Conservation (phyloP, 2,113 vertebrate genomes). For the Callospermophilus lateralis region DNA sequence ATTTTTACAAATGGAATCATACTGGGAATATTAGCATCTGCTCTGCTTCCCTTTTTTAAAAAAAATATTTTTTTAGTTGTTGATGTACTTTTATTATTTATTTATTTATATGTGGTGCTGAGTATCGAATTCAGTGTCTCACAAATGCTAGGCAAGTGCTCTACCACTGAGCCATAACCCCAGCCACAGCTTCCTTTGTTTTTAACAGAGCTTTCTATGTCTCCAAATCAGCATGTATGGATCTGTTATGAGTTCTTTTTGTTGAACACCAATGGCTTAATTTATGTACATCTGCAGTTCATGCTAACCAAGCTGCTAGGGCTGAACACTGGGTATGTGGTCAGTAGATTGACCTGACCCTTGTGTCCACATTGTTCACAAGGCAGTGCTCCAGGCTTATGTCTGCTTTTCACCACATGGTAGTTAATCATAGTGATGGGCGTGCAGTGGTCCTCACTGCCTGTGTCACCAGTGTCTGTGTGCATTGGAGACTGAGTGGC, state of each 20-base stretch:
- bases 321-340: neutral
- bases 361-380: accelerated
- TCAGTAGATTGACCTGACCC: neutral
- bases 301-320: neutral
- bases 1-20: accelerated
- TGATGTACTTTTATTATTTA: too few relatives aligned
- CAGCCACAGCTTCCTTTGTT: too few relatives aligned
- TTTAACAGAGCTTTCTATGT: too few relatives aligned
- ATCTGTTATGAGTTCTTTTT: accelerated
- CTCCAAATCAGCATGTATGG: neutral
- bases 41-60: neutral
- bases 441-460: neutral
- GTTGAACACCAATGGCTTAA: accelerated
- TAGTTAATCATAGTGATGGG: neutral
- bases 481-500: neutral
- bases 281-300: accelerated
- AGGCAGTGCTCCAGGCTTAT: neutral
- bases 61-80: too few relatives aligned
- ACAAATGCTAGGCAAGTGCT: too few relatives aligned
- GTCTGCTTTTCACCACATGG: neutral
- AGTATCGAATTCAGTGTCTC: too few relatives aligned
- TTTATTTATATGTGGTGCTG: too few relatives aligned
- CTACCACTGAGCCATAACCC: too few relatives aligned
- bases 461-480: neutral
- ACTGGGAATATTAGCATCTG: accelerated